Evolutionary conservation across 2,888 invertebrate species (phyloP), one percentile per base, ranked within the genome.

Genomic region (Hofmannophila pseudospretella): DNA sequence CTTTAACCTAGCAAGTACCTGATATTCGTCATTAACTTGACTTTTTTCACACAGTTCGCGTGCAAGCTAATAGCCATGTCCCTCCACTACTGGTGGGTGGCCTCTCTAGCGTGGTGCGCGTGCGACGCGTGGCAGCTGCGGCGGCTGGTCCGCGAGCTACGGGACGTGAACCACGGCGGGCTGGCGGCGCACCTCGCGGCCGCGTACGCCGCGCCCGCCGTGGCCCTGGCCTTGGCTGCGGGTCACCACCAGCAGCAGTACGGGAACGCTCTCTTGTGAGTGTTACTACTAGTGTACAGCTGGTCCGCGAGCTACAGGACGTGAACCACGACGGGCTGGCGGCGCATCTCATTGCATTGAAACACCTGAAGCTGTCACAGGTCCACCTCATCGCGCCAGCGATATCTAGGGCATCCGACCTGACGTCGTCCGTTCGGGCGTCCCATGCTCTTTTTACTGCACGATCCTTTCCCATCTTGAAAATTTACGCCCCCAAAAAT

Each of bases 241-340:
- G 96, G 96, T 0, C 96, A 98, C 0, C 90, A 96, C 37, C 96
- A 96, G 23, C 96, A 97, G 60, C 97, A 97, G 68, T 98, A 98
- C 72, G 98, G 97, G 55, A 97, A 96, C 67, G 93, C 94, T 58
- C 91, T 95, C 44, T 97, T 97, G 96, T 97, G 78, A 93, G 95
- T n/a, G n/a, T n/a, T n/a, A n/a, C n/a, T n/a, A n/a, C n/a, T n/a
- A n/a, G n/a, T n/a, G n/a, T n/a, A n/a, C 90, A 98, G 30, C 95
- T 98, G 92, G 84, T 98, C 51, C 96, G 97, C 2, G 98, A 98
- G 84, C 94, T 98, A 89, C 89, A 98, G 2, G 97, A 98, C 76
- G 96, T 98, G 32, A 98, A 98, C 88, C 96, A 97, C 72, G 98
- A 96, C 3, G 94, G 95, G 22, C 95, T 98, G 41, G 95, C 96